Percentiles rank a stretch among this genome's conserved stretches.
Evolutionary conservation across 2,797 vertebrate genomes (phyloP).

Genomic region (Rhynchotus rufescens): DNA sequence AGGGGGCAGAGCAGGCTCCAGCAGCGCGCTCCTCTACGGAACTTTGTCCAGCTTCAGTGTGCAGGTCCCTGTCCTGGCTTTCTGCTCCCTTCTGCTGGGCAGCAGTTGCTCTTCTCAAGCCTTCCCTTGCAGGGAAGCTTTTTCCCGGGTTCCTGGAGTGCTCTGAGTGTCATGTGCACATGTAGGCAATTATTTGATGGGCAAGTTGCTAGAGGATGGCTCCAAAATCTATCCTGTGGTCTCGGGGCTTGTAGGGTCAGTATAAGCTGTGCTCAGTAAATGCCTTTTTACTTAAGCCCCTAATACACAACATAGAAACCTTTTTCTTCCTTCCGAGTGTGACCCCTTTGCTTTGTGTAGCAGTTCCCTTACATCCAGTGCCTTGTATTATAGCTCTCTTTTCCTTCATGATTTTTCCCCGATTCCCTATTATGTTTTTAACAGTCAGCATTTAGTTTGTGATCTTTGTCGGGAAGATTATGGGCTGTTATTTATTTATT

Average conservation of each 20-base stretch:
- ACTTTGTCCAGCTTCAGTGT: neutral
- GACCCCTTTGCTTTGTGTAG: neutral
- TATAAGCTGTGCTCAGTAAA: neutral
- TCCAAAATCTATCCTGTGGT: neutral
- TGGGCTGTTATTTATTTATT: neutral
- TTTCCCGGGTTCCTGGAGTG: neutral
- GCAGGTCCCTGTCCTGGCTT: conserved; percentile 9
- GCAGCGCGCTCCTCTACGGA: neutral
- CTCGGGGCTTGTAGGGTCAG: neutral
- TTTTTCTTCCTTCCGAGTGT: neutral
- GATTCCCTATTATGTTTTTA: neutral
- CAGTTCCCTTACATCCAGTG: neutral
- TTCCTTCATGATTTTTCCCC: neutral
- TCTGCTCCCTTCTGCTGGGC: neutral
- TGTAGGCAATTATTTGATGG: neutral
- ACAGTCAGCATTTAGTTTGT: neutral
- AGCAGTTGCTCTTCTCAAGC: neutral
- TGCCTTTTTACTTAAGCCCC: neutral
- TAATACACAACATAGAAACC: neutral
- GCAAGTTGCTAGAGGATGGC: neutral
- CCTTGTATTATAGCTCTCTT: neutral
- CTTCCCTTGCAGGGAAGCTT: neutral
- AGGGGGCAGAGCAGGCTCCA: neutral
- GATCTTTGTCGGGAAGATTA: neutral
- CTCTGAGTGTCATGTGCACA: neutral